Base-by-base conservation (phyloP, 2,797 vertebrate genomes). In the Zonotrichia albicollis region DNA sequence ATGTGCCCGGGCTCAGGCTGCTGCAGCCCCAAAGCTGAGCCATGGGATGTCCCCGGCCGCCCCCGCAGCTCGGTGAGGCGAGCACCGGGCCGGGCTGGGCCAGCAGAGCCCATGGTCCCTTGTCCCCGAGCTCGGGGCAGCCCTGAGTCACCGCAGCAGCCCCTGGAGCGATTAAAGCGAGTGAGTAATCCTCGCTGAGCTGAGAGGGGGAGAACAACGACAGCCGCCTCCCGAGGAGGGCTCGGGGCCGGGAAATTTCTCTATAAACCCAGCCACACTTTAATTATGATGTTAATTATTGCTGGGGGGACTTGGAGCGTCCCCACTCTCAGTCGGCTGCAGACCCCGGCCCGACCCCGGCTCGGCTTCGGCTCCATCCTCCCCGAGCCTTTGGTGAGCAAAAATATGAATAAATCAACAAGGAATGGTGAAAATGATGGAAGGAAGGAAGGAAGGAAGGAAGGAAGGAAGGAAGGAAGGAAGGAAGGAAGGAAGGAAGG, bases 121-220 rank as follows among this genome's bases (percentile, higher is more conserved):
- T 72, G 32, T 45, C 54, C 66, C 68, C 4, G 2, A 40, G 55
- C 54, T 46, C 9, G 77, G 73, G 81, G 30, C 10, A 8, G 75
- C 82, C 38, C n/a, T 93, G 95, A 93, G 91, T 93, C 93, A 94
- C 61, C 34, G 0, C 89, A 89, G 42, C 88, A 79, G 70, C 51
- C 61, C 82, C 87, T 62, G 87, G 64, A 88, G 80, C 85, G 13
- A 75, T 76, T 67, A 73, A 50, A 29, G 30, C 5, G 9, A 70
- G 64, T 91, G 95, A 95, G 87, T 87, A 96, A 96, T 76, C 72
- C 79, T 61, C 13, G 58, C 54, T 67, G 84, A 65, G 70, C 75
- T 71, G 77, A 57, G 82, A 40, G 36, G 36, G 58, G 58, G 74
- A 76, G 64, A 71, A 42, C 27, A 53, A 76, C 32, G 67, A 89